Evolutionary conservation across 2,888 invertebrate genomes (phyloP), one percentile per base, ranked within the genome.

Genomic region (Endomychus coccineus): DNA sequence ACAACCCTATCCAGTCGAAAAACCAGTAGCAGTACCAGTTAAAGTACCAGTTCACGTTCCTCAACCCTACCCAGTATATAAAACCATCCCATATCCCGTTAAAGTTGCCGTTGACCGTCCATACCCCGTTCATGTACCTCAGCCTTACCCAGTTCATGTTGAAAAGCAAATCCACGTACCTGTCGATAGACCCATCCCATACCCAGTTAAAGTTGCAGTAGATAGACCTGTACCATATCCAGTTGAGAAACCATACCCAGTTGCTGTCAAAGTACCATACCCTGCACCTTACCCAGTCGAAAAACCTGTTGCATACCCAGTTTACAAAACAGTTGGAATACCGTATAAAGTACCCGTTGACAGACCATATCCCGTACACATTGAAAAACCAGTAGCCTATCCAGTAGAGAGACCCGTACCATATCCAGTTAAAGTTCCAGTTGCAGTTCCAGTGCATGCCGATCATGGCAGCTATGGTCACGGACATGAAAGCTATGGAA

Each of bases 41-140:
- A 83, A 83, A 63, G 83, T 83, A 21, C 79, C 75, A 60, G 80
- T 82, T 0, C 83, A 82, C 54, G 76, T 86, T 3, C 81, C 81
- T 49, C 83, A 79, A 62, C 83, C 80, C 44, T 83, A 80, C 67
- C 83, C 83, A 30, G 77, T 84, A 6, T 68, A 70, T 51, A 75
- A 73, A 49, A 77, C 80, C 52, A 75, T 85, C 39, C 80, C 77
- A 32, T 71, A 74, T 34, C 80, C 81, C 46, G 82, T 83, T 19
- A 80, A 82, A 59, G 80, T 78, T 31, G 77, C 75, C 50, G 78
- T 79, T 36, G 78, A 74, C 67, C 74, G 74, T 65, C 80, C 80
- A 29, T 78, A 78, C 69, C 79, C 80, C 44, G 79, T 80, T 10
- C 77, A 77, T 55, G 78, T 75, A 59, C 71, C 78, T 46, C 73